Evolutionary conservation across 2,113 vertebrate species (phyloP).

Genomic region (Odocoileus virginianus): DNA sequence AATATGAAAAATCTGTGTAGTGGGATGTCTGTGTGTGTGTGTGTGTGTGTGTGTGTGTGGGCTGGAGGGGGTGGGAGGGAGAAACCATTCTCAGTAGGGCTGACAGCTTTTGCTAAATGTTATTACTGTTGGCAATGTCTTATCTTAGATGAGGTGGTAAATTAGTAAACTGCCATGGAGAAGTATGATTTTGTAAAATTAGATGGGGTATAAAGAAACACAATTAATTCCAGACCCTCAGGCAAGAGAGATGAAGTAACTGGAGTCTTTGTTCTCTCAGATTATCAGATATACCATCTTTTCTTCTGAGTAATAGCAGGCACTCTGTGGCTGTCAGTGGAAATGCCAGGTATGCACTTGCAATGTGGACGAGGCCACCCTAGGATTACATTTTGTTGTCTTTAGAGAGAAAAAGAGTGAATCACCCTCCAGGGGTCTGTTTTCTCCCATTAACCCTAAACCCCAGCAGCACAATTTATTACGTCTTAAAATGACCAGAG

Average conservation of each 20-base stretch:
- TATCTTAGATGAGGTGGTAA: conserved; percentile 61
- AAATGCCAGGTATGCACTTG: conserved; percentile 47
- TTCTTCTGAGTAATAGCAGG: conserved; percentile 48
- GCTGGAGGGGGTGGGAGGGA: no score
- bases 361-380: conserved; percentile 42
- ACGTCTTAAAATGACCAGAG: background rate
- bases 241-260: conserved; percentile 64
- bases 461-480: background rate
- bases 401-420: background rate
- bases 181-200: conserved; percentile 59
- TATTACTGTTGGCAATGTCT: conserved; percentile 57
- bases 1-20: background rate
- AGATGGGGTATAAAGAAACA: conserved; percentile 60
- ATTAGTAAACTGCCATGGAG: conserved; percentile 54
- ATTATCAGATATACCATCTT: conserved; percentile 60
- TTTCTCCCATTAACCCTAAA: conserved; percentile 1
- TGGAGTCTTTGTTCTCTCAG: conserved; percentile 59
- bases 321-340: background rate
- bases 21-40: background rate
- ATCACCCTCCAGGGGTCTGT: background rate
- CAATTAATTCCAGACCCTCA: conserved; percentile 72
- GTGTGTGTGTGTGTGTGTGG: background rate
- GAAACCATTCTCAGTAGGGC: background rate
- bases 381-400: conserved; percentile 9
- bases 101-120: conserved; percentile 41